phyloP scores from a whole-genome alignment of 2,888 invertebrate species.

The Noctua comes region DNA sequence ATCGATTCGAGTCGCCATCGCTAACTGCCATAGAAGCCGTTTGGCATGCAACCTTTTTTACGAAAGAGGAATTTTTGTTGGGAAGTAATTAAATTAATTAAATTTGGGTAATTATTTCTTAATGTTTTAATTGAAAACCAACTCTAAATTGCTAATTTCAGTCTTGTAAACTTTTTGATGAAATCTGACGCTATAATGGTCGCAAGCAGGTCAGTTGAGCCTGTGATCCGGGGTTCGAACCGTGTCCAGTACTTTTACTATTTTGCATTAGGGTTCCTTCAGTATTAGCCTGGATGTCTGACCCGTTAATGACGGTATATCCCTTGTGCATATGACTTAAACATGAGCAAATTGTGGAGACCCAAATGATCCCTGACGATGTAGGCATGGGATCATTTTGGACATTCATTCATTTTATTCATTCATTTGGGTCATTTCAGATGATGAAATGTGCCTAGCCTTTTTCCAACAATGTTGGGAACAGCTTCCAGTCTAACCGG shows the following conservation, averaged over 20 bases:
- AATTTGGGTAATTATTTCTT: conserved; percentile 23
- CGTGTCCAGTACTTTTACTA: not conserved
- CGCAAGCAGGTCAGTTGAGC: not conserved
- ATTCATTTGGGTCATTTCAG: no score
- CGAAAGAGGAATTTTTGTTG: conserved; percentile 41
- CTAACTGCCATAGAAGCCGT: conserved; percentile 34
- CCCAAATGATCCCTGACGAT: no score
- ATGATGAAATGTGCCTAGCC: no score
- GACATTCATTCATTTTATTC: no score
- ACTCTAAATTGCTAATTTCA: not conserved
- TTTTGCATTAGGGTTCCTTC: not conserved
- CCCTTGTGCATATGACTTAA: not conserved
- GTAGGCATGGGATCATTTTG: no score
- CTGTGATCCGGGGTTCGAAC: not conserved
- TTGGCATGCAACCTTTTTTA: conserved; percentile 54
- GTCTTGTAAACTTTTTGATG: not conserved
- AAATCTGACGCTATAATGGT: not conserved
- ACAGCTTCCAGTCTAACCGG: no score
- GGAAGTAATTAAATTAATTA: conserved; percentile 50
- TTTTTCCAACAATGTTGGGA: no score
- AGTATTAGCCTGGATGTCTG: not conserved
- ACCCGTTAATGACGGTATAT: no score
- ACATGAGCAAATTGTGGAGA: not conserved
- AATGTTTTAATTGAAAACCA: conserved; percentile 27
- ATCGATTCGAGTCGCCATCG: conserved; percentile 47